phyloP scores from a whole-genome alignment of 1,140 invertebrate genomes.

The Pemphigus obesinymphae region DNA sequence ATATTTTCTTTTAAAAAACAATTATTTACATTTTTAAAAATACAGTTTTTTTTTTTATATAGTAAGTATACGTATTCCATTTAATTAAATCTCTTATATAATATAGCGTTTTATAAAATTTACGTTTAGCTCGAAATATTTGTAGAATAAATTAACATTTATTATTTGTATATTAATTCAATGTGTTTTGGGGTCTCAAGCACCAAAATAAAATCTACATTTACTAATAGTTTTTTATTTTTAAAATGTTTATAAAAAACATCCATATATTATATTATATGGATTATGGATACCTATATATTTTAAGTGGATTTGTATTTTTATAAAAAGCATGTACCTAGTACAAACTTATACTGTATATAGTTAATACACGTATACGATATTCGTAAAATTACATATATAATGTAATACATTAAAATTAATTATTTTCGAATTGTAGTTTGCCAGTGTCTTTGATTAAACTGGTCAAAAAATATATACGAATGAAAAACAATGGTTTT shows the following conservation, averaged over 20 bases:
- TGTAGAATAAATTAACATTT: not conserved
- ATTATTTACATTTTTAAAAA: not conserved
- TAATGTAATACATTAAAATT: too few species aligned
- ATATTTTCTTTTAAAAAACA: too few species aligned
- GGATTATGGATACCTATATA: too few species aligned
- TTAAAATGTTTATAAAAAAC: not conserved
- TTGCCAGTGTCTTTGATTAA: not conserved
- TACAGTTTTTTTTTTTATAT: not conserved
- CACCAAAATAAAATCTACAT: not conserved
- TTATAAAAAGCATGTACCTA: too few species aligned
- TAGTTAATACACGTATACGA: too few species aligned
- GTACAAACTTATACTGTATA: too few species aligned
- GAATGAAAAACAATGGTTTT: too few species aligned
- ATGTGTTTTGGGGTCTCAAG: not conserved
- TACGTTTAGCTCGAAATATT: not conserved
- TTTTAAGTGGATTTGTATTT: too few species aligned
- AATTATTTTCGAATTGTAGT: not conserved
- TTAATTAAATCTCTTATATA: too few species aligned
- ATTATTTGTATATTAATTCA: not conserved
- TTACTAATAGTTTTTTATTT: not conserved
- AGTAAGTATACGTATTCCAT: too few species aligned
- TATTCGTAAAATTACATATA: too few species aligned
- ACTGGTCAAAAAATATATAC: too few species aligned
- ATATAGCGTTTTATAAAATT: not conserved
- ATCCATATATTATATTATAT: not conserved